Evolutionary conservation across 2,888 invertebrate species (phyloP).

Genomic region (Noctua fimbriata): DNA sequence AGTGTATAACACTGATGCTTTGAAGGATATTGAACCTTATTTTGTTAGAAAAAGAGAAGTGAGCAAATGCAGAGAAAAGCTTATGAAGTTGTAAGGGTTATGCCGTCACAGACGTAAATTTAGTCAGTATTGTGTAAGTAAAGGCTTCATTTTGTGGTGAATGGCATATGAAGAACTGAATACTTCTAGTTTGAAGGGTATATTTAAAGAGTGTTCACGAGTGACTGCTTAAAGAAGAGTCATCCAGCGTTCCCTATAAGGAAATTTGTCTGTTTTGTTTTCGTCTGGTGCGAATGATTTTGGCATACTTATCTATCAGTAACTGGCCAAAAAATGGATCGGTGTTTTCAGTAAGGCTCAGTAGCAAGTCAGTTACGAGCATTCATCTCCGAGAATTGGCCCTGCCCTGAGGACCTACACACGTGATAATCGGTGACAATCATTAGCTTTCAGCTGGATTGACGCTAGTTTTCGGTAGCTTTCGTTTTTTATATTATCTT

Average conservation of each 20-base stretch:
- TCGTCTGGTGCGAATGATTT: not conserved
- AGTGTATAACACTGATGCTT: slow-evolving; percentile 13
- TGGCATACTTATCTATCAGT: not conserved
- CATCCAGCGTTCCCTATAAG: not conserved
- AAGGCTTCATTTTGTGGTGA: not conserved
- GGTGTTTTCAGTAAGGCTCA: not conserved
- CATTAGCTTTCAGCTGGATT: not conserved
- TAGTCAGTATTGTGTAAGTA: slow-evolving; percentile 3
- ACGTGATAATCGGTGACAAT: not conserved
- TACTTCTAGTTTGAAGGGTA: not conserved
- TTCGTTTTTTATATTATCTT: not conserved
- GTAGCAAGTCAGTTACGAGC: not conserved
- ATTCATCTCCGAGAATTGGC: not conserved
- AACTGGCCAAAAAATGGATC: not conserved
- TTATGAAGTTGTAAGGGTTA: slow-evolving; percentile 17
- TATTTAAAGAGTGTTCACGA: not conserved
- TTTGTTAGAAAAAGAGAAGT: not conserved
- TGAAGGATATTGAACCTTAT: slow-evolving; percentile 38
- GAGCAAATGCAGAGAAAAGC: not conserved
- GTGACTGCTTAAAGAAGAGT: not conserved
- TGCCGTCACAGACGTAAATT: slow-evolving; percentile 23
- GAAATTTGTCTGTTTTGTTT: not conserved
- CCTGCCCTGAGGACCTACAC: not conserved
- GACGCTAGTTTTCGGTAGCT: not conserved
- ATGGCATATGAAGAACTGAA: not conserved